Conservation (phyloP, 2,888 invertebrate species). For the Polia nebulosa region DNA sequence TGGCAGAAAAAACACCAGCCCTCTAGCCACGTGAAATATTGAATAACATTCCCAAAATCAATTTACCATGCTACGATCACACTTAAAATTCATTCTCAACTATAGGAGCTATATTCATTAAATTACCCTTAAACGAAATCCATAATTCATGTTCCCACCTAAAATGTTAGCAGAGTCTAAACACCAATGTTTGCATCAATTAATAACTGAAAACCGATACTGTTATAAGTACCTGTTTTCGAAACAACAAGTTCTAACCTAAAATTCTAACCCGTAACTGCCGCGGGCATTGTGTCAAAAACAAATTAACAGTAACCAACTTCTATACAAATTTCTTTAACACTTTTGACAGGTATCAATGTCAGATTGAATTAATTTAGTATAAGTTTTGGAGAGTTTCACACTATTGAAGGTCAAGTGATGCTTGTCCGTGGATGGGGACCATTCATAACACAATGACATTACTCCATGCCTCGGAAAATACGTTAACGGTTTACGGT, state of each 20-base stretch:
- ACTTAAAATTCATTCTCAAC: slow-evolving; percentile 1
- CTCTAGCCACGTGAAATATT: too few species aligned
- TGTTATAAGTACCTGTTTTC: slow-evolving; percentile 6
- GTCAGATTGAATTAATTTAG: slow-evolving; percentile 22
- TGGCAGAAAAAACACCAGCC: too few species aligned
- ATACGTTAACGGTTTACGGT: too few species aligned
- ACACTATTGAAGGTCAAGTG: background rate
- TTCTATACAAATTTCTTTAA: slow-evolving; percentile 22
- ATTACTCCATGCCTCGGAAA: too few species aligned
- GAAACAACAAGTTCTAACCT: slow-evolving; percentile 3
- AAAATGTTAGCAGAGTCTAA: slow-evolving; percentile 23
- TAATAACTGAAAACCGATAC: slow-evolving; percentile 29
- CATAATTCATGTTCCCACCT: slow-evolving; percentile 15
- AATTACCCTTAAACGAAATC: slow-evolving; percentile 21
- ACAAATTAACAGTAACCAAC: slow-evolving; percentile 19
- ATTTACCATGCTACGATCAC: background rate
- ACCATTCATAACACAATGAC: background rate
- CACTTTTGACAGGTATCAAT: slow-evolving; percentile 37
- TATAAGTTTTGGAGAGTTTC: background rate
- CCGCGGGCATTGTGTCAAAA: slow-evolving; percentile 31
- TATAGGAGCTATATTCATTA: background rate
- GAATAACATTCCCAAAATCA: background rate
- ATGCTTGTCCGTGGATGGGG: background rate
- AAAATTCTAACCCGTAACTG: slow-evolving; percentile 8
- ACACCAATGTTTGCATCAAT: slow-evolving; percentile 44